phyloP scores from a whole-genome alignment of 2,797 vertebrate species.

The Morelia viridis region DNA sequence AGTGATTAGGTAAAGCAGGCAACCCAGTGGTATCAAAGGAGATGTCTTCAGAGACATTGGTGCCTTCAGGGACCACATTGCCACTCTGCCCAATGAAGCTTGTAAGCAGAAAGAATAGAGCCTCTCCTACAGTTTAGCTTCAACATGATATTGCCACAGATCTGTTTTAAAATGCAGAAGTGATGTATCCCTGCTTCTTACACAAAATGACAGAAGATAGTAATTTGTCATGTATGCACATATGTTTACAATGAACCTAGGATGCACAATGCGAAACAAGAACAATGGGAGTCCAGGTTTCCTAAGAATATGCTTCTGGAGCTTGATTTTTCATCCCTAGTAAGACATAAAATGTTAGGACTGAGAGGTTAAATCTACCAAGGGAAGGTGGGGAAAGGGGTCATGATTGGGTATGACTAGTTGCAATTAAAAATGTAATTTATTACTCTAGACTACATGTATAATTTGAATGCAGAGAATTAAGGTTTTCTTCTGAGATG shows the following conservation, averaged over 20 bases:
- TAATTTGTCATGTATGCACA: background rate
- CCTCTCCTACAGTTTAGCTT: background rate
- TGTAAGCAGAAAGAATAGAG: background rate
- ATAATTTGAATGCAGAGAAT: slow-evolving; percentile 80
- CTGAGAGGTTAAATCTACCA: slow-evolving; percentile 60
- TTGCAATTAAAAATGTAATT: slow-evolving; percentile 76
- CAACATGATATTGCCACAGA: background rate
- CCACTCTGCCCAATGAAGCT: background rate
- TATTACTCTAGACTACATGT: slow-evolving; percentile 75
- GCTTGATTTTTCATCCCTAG: slow-evolving; percentile 36
- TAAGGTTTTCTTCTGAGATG: slow-evolving; percentile 81
- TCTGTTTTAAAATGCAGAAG: background rate
- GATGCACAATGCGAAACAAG: slow-evolving; percentile 15
- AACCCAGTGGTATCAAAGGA: background rate
- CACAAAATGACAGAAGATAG: background rate
- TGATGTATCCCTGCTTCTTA: background rate
- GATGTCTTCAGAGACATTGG: background rate
- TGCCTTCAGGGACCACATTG: background rate
- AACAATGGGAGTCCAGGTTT: background rate
- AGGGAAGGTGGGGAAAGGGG: slow-evolving; percentile 35
- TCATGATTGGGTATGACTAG: slow-evolving; percentile 71
- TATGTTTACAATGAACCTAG: background rate
- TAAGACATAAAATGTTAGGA: slow-evolving; percentile 41
- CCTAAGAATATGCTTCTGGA: background rate
- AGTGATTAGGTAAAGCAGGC: background rate